Base-by-base conservation (phyloP, 1,140 invertebrate genomes). In the Brachionus rotundiformis region DNA sequence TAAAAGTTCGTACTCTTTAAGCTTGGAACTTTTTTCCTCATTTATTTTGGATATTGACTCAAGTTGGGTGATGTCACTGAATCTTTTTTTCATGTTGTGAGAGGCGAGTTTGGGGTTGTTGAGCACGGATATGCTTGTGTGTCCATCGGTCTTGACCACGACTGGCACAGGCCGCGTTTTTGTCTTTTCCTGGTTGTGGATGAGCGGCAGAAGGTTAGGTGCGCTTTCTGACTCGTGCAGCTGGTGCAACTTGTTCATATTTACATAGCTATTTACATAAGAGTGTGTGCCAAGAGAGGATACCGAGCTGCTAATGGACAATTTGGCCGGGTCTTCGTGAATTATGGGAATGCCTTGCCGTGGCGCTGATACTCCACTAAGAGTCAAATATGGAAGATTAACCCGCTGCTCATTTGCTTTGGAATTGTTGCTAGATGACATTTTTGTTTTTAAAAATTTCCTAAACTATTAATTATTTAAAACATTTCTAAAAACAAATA, bases 341-440 rank as follows among this genome's bases (percentile, higher is more conserved):
- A 68, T 68, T 8, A 68, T 23, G 1, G 29, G 63, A 16, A 68
- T 68, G 27, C n/a, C n/a, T 7, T 36, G 63, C 7, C 16, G 63
- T n/a, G 63, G 29, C 29, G 63, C 29, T 16, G 63, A 68, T 19
- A 68, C 63, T 3, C 63, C 63, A 19, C 63, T 36, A 6, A 68
- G 8, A 36, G 63, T 68, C n/a, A 68, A 41, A 16, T 33, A 36
- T 33, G 63, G 63, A 31, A 68, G 31, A 33, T 33, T 68, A 19
- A 36, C 19, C 19, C 63, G 31, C 29, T 68, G 63, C 29, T 68
- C 63, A 68, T 11, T 36, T 10, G 31, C 13, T 16, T 68, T 68
- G 7, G 65, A 71, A 39, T 71, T 41, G 36, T 73, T 73, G 36
- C 19, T 73, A 73, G 68, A 41, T 73, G 68, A 73, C 68, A 73